These are phyloP conservation scores for Gonioctena quinquepunctata DNA, from an alignment of 1,140 invertebrate genomes.

Conservation along the genomic window DNA sequence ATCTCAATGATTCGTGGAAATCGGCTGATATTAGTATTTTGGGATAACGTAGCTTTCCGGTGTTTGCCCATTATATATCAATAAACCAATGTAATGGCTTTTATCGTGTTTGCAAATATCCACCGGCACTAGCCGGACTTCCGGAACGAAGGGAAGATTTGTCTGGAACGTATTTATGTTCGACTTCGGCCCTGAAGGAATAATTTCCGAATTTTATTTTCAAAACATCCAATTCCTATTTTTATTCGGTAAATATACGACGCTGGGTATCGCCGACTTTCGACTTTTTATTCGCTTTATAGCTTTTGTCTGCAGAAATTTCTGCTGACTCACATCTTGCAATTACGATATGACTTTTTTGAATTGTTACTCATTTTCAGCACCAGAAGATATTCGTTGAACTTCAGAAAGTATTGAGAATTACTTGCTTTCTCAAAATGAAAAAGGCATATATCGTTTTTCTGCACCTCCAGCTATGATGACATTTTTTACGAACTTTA, in stretches of 20 bases:
- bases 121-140: constrained; percentile 3
- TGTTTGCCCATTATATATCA: constrained; percentile 16
- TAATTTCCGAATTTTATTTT: constrained; percentile 22
- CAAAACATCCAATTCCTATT: background rate
- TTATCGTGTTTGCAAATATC: constrained; percentile 23
- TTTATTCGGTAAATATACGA: background rate
- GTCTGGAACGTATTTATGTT: constrained; percentile 19
- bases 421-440: too few species aligned
- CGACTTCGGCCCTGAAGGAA: constrained; percentile 10
- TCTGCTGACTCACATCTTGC: background rate
- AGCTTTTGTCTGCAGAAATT: background rate
- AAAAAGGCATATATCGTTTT: too few species aligned
- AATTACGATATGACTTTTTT: too few species aligned
- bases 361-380: too few species aligned
- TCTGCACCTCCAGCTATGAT: too few species aligned
- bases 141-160: constrained; percentile 13
- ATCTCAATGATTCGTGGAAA: background rate
- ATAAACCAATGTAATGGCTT: constrained; percentile 17
- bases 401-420: too few species aligned
- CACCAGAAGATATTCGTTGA: too few species aligned
- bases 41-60: constrained; percentile 4
- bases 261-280: background rate
- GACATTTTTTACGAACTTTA: too few species aligned
- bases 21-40: background rate
- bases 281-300: background rate